Evolutionary conservation across 2,113 vertebrate genomes (phyloP).

Genomic region (Cricetomys ansorgei): DNA sequence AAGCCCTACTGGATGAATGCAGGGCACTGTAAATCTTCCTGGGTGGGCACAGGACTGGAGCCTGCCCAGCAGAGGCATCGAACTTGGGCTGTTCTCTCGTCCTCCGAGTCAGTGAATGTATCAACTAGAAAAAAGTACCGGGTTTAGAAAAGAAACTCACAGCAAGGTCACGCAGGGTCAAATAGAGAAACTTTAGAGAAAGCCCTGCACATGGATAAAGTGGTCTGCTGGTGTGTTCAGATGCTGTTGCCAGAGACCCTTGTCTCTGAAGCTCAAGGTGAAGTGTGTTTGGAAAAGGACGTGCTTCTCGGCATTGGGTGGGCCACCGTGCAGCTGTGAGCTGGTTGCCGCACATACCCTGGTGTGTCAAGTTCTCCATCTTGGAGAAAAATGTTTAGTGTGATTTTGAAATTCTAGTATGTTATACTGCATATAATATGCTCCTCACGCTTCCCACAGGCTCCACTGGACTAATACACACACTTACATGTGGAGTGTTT

Average conservation of each 20-base stretch:
- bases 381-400: background rate
- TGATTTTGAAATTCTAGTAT: background rate
- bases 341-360: background rate
- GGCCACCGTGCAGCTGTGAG: background rate
- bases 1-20: conserved; percentile 63
- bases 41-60: conserved; percentile 66
- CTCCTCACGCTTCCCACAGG: background rate
- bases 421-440: background rate
- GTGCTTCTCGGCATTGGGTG: background rate
- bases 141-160: conserved; percentile 38
- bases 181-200: conserved; percentile 21
- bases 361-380: background rate
- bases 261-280: background rate
- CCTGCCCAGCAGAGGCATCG: conserved; percentile 27
- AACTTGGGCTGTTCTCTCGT: conserved; percentile 45
- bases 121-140: background rate
- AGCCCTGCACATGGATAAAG: background rate
- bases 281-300: background rate
- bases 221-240: background rate
- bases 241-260: background rate
- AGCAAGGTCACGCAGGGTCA: background rate
- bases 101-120: background rate
- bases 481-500: conserved; percentile 58
- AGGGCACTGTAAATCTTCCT: conserved; percentile 66
- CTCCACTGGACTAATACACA: background rate